Base-by-base conservation (phyloP, 2,797 vertebrate genomes). In the Neomorphus geoffroyi region DNA sequence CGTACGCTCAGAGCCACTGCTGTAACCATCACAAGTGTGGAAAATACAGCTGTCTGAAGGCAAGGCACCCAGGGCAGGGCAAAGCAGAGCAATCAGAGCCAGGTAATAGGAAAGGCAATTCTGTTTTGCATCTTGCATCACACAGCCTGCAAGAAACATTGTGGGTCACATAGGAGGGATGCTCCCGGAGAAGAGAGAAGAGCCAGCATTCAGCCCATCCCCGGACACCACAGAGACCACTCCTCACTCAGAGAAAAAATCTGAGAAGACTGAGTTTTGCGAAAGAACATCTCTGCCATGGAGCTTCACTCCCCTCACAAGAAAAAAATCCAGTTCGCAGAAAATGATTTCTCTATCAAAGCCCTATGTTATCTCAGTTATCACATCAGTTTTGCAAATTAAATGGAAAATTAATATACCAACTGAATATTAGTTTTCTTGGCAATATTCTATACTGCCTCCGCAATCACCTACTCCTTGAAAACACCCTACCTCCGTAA, bases 321-420 rank as follows among this genome's bases (percentile, higher is more conserved):
- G 54, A 27, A 45, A 80, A 26, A 37, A 32, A 19, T 10, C 12
- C 8, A 71, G 35, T 17, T 27, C 0, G 1, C 26, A 75, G 39
- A 72, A 83, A 84, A 61, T 8, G 0, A 57, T 62, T 83, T 77
- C 27, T 75, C 30, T 66, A 9, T 50, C 32, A 72, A 88, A 93
- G n/a, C 10, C 15, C 45, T 43, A 28, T 54, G 27, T 87, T 86
- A 89, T 48, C 27, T 87, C 58, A 75, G 53, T 74, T 88, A 90
- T 11, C 8, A 77, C 77, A 89, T 32, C 48, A 74, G 24, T 70
- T 93, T 80, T 90, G 32, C 61, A 92, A 82, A 89, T 81, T 85
- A 87, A 64, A 43, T 48, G 45, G 57, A 82, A 79, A 64, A 93
- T 53, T 3, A 79, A 60, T 67, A 80, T 80, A 86, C 18, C 11